These are phyloP conservation scores for Itoplectis maculator DNA, from an alignment of 2,888 invertebrate genomes.

Conservation along the genomic window DNA sequence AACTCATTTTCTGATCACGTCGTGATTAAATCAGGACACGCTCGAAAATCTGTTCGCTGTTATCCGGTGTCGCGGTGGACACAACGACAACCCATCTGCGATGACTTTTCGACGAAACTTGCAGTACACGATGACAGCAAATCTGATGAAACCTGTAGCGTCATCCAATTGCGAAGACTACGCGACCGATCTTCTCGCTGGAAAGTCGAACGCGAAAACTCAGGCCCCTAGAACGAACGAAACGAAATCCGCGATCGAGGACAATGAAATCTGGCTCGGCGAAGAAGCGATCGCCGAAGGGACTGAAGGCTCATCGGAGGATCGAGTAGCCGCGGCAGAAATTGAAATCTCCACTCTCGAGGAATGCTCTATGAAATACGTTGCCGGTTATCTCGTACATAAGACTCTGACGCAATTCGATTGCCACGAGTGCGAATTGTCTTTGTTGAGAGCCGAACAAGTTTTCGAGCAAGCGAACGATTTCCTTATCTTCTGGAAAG, in stretches of 20 bases:
- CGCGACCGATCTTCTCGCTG: too few relatives aligned
- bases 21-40: neutral
- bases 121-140: neutral
- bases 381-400: slow-evolving; percentile 9
- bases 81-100: slow-evolving; percentile 2
- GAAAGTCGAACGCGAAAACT: too few relatives aligned
- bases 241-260: neutral
- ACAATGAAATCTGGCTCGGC: neutral
- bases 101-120: slow-evolving; percentile 11
- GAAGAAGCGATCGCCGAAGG: neutral
- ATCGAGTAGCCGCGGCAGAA: neutral
- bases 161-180: too few relatives aligned
- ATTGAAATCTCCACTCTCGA: neutral
- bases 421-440: neutral
- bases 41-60: slow-evolving; percentile 4
- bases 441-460: neutral
- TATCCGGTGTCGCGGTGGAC: slow-evolving; percentile 1
- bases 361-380: neutral
- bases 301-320: neutral
- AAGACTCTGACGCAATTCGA: neutral
- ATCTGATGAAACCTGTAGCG: too few relatives aligned
- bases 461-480: slow-evolving; percentile 27
- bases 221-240: neutral
- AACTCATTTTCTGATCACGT: neutral
- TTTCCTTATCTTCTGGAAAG: slow-evolving; percentile 44